Evolutionary conservation across 2,888 invertebrate genomes (phyloP).

Genomic region (Coenonympha glycerion): DNA sequence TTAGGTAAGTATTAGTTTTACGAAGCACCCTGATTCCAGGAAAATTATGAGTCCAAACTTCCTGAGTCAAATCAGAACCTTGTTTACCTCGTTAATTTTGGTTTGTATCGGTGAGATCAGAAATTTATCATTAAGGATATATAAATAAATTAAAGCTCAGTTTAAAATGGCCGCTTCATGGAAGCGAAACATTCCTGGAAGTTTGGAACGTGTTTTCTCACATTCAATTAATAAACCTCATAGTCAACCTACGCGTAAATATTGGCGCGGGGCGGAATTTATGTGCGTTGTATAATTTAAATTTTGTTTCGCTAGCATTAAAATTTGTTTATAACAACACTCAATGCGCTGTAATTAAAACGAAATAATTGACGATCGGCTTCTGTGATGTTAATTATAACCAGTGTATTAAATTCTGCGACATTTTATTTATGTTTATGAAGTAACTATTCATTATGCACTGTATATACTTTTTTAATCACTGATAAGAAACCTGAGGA

Average conservation of each 20-base stretch:
- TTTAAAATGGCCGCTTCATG: background rate
- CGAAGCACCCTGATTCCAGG: too few species aligned
- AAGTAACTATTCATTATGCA: background rate
- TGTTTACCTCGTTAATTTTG: too few species aligned
- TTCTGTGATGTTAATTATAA: background rate
- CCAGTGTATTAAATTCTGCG: background rate
- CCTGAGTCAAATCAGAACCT: too few species aligned
- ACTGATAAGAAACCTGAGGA: too few species aligned
- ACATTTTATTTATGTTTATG: background rate
- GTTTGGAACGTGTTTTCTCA: background rate
- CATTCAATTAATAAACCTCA: slow-evolving; percentile 7
- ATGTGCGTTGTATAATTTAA: slow-evolving; percentile 11
- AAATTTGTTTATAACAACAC: background rate
- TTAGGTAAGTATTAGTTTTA: too few species aligned
- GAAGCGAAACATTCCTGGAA: background rate
- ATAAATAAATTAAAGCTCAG: background rate
- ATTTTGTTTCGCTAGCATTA: background rate
- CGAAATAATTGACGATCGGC: slow-evolving; percentile 1
- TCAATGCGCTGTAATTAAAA: slow-evolving; percentile 2
- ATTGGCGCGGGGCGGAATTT: slow-evolving; percentile 9
- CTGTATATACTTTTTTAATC: too few species aligned
- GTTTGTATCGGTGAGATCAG: too few species aligned
- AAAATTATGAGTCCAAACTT: too few species aligned
- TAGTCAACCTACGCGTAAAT: slow-evolving; percentile 7
- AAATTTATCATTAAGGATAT: too few species aligned